Evolutionary conservation across 2,888 invertebrate genomes (phyloP), one percentile per base, ranked within the genome.

Genomic region (Pheosia tremula): DNA sequence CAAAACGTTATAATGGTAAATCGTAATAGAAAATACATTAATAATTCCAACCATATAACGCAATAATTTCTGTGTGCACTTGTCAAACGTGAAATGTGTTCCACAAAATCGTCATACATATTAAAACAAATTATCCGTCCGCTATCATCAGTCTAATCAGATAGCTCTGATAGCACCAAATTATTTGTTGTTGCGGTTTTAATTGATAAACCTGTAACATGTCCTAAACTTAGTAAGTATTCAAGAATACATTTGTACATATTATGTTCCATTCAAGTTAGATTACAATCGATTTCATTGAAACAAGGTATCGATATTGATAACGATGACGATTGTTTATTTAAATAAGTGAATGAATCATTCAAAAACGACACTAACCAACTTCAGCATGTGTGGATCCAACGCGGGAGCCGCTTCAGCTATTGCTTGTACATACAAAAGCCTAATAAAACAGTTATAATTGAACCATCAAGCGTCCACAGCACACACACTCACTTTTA

Each of bases 401-500:
- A 80, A 68, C 75, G 75, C 71, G 72, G 75, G 68, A 79, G 75
- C 78, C 75, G 74, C 82, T 78, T 73, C 78, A 81, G 80, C 77
- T 75, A 79, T 77, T 74, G 71, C 72, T 74, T 75, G 81, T 80
- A 79, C 84, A 83, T 80, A 84, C 81, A 84, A 85, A 83, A 84
- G 81, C 81, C 83, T 81, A 83, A 74, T 83, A 84, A 82, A 88
- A 85, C 79, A 88, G 88, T 89, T 87, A 83, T 86, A 89, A 88
- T 87, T 86, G 82, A 90, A 89, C 86, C 84, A 86, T 87, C 85
- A 88, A 88, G 77, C 85, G 88, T 87, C 84, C 87, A 89, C 88
- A 87, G 82, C 84, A 88, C 90, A 90, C 88, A 89, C 92, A 91
- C 91, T 88, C 91, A 92, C 91, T 92, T 91, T 90, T 91, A 90